phyloP scores from a whole-genome alignment of 2,888 invertebrate genomes.

The Baccha elongata region DNA sequence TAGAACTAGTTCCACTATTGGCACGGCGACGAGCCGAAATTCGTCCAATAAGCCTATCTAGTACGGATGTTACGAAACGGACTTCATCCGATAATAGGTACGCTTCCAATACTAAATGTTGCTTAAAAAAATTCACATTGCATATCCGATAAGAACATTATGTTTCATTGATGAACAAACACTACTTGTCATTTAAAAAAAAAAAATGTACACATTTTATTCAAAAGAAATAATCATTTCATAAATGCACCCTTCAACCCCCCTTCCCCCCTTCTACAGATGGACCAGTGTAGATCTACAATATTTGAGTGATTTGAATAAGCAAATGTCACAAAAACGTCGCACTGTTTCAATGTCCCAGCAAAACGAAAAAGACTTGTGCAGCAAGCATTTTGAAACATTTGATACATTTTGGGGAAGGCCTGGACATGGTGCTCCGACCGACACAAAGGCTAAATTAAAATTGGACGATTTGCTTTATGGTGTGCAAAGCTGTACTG shows the following conservation, averaged over 20 bases:
- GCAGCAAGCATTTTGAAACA: conserved; percentile 88
- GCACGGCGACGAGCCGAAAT: conserved; percentile 86
- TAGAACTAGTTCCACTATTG: conserved; percentile 90
- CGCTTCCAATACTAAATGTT: conserved; percentile 80
- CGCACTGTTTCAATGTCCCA: conserved; percentile 79
- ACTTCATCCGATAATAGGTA: conserved; percentile 82
- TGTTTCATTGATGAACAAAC: conserved; percentile 39
- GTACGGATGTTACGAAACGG: conserved; percentile 84
- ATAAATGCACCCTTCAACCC: conserved; percentile 73
- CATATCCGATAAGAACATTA: conserved; percentile 79
- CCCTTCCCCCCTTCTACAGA: conserved; percentile 74
- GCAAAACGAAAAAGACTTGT: conserved; percentile 85
- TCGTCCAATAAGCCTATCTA: conserved; percentile 84
- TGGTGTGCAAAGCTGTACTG: conserved; percentile 77
- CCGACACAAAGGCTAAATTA: conserved; percentile 79
- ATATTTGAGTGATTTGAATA: conserved; percentile 83
- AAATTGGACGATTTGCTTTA: conserved; percentile 83
- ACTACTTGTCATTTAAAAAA: conserved; percentile 31
- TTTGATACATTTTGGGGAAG: conserved; percentile 91
- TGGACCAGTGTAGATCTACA: conserved; percentile 81
- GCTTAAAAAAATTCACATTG: conserved; percentile 82
- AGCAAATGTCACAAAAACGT: conserved; percentile 84
- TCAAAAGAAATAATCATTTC: conserved; percentile 50
- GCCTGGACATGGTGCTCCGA: conserved; percentile 85
- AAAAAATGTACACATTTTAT: conserved; percentile 35